Base-by-base conservation (phyloP, 2,797 vertebrate genomes). In the Girardinus metallicus region DNA sequence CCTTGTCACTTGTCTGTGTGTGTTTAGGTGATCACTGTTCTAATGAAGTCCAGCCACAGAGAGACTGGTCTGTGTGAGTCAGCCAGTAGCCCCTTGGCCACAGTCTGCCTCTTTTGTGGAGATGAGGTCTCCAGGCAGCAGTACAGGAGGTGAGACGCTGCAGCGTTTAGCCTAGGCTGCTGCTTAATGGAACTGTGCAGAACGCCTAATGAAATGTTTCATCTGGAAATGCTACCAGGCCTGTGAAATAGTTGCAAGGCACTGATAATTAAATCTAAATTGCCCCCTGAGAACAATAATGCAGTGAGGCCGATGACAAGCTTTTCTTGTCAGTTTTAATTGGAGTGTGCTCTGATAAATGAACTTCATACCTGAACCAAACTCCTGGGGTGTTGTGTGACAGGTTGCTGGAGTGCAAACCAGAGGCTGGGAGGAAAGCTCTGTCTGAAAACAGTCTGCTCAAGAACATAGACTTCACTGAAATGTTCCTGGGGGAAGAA, bases 111-210 rank as follows among this genome's bases (percentile, higher is more conserved):
- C 75, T 97, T 98, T 83, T 97, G 96, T 93, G 99, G 98, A 83
- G 99, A 99, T 80, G 99, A 99, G 92, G 94, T 99, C 80, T 97
- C 95, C 81, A 96, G 99, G 85, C 97, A 97, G 81, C 98, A 97
- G 71, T 99, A 96, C 90, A 95, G 96, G 86, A 98, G 97, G 99
- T 99, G 73, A 87, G 93, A 85, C 43, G 43, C 70, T 78, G 13
- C n/a, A 51, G 3, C 8, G 21, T 51, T 12, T 51, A 2, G 1
- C 43, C 76, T 8, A 34, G 8, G 10, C 62, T 23, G 3, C 21
- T 15, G 34, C 46, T 29, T 11, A 23, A 26, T 49, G 47, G 46
- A 64, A 64, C 34, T 77, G 23, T 43, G 15, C 60, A 26, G 10
- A 23, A 9, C 23, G 15, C 1, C 23, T 53, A 15, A 53, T 79